phyloP scores from a whole-genome alignment of 2,888 invertebrate species.

The Cenopis cana region DNA sequence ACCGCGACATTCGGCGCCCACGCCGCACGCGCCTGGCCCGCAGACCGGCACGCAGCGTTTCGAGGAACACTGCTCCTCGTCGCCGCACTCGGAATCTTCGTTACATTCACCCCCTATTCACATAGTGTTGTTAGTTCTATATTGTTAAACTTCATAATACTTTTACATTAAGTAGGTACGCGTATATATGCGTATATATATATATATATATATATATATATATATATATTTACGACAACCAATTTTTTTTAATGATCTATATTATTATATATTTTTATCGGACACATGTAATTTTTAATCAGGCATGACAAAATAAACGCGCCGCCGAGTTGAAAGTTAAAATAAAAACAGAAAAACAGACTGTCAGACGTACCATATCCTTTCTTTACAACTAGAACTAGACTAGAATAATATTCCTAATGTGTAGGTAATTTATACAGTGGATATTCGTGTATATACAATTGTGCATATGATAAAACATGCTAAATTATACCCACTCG shows the following conservation, averaged over 20 bases:
- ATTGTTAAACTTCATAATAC: background rate
- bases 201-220: too few species aligned
- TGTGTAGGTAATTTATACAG: conserved; percentile 39
- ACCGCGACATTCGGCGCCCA: conserved; percentile 91
- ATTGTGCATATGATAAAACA: conserved; percentile 33
- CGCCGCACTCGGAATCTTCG: conserved; percentile 89
- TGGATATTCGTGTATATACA: conserved; percentile 39
- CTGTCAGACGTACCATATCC: conserved; percentile 40
- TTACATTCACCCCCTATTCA: conserved; percentile 86
- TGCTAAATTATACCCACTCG: conserved; percentile 39
- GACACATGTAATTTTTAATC: background rate
- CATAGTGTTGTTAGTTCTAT: conserved; percentile 3
- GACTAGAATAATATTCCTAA: conserved; percentile 22
- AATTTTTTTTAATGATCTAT: background rate
- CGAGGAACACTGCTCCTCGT: conserved; percentile 89
- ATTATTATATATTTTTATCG: background rate
- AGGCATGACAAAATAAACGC: background rate
- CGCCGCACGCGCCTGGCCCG: conserved; percentile 88
- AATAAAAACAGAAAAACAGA: too few species aligned
- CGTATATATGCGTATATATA: too few species aligned
- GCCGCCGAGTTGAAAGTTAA: too few species aligned
- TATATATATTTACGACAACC: too few species aligned
- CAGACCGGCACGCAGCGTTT: conserved; percentile 92
- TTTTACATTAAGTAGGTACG: too few species aligned
- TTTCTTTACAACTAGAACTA: conserved; percentile 1